Evolutionary conservation across 1,140 invertebrate genomes (phyloP).

Genomic region (Sarcophaga bullata): DNA sequence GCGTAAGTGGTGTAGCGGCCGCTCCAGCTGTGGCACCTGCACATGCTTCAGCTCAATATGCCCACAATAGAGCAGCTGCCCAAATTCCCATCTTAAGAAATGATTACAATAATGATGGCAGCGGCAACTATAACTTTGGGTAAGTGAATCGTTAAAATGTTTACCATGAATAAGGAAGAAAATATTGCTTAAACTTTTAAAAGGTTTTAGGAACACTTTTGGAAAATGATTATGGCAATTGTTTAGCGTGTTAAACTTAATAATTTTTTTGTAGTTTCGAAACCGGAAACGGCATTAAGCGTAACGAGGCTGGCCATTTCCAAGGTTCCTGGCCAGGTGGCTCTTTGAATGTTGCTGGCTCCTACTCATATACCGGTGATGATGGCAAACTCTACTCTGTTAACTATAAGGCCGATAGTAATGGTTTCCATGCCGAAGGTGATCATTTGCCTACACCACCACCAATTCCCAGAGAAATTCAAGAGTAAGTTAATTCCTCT

Average conservation of each 20-base stretch:
- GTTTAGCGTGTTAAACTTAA: background rate
- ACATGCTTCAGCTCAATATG: slow-evolving; percentile 39
- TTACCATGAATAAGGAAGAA: background rate
- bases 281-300: slow-evolving; percentile 71
- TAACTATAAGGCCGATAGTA: slow-evolving; percentile 75
- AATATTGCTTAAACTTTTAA: background rate
- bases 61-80: slow-evolving; percentile 45
- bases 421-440: slow-evolving; percentile 72
- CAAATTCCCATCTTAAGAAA: slow-evolving; percentile 69
- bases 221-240: background rate
- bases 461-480: slow-evolving; percentile 67
- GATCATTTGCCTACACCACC: slow-evolving; percentile 83
- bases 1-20: slow-evolving; percentile 48
- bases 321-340: slow-evolving; percentile 67
- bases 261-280: slow-evolving; percentile 67
- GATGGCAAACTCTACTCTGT: slow-evolving; percentile 74
- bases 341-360: slow-evolving; percentile 72
- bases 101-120: slow-evolving; percentile 67
- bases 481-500: slow-evolving; percentile 63
- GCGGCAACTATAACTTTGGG: slow-evolving; percentile 72
- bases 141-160: slow-evolving; percentile 54
- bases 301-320: slow-evolving; percentile 69
- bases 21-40: slow-evolving; percentile 41
- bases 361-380: slow-evolving; percentile 71
- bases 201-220: background rate